Evolutionary conservation across 2,113 vertebrate species (phyloP), one percentile per base, ranked within the genome.

Genomic region (Gobius niger): DNA sequence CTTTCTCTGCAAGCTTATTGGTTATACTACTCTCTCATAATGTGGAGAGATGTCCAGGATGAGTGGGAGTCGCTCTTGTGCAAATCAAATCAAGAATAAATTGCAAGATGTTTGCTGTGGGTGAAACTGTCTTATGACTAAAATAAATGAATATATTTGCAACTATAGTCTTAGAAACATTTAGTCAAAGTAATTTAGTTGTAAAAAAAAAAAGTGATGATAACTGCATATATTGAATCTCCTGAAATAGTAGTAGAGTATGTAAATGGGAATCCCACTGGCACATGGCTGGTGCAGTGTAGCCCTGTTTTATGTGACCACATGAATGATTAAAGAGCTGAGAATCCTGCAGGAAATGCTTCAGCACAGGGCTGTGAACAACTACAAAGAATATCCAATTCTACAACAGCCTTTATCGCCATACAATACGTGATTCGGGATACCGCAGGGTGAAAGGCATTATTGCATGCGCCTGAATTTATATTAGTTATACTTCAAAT

Each of bases 281-380:
- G 56, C 19, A 75, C 67, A 71, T 62, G 63, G 42, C 14, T 68
- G 61, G 54, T 74, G 73, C 80, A 76, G 69, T 65, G 41, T 73
- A 72, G 63, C 64, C 78, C 67, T 62, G 65, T 64, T 61, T 83
- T 73, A 85, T 78, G 73, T 70, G 69, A 77, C 73, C 77, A 60
- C 80, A 78, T 85, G 24, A 85, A 84, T 76, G 77, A 79, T 83
- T 78, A 57, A 78, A 82, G 72, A 57, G 47, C 47, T 44, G 57
- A 67, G 53, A 60, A 73, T 65, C 54, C 72, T 44, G 65, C 46
- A 54, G 74, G 15, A 77, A 73, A 75, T 44, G 60, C 65, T 18
- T 75, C 69, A 34, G 44, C 65, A 69, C 6, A 14, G 42, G 68
- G 65, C 63, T 61, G 40, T 49, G 42, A 10, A 9, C 16, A 16